Conservation (phyloP, 2,888 invertebrate genomes). For the Pegoplata infirma region DNA sequence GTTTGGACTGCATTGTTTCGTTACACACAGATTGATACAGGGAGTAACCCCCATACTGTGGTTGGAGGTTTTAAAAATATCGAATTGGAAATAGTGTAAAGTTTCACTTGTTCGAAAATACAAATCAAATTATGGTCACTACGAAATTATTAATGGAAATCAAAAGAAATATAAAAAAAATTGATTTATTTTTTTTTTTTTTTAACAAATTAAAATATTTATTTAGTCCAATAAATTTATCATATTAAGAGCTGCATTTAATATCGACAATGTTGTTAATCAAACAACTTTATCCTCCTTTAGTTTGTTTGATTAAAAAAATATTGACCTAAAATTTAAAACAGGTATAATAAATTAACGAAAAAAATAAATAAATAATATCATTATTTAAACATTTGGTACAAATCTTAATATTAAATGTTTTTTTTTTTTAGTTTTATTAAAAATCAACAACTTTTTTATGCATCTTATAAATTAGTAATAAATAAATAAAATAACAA, state of each 20-base stretch:
- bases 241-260: neutral
- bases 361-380: too few relatives aligned
- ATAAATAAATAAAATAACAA: neutral
- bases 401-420: too few relatives aligned
- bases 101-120: slow-evolving; percentile 41
- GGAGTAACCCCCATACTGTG: too few relatives aligned
- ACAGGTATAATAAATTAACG: slow-evolving; percentile 1
- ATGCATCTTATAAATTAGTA: slow-evolving; percentile 39
- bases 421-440: neutral
- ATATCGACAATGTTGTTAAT: neutral
- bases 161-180: neutral
- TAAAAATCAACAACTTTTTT: slow-evolving; percentile 19
- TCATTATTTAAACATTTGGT: neutral
- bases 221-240: neutral
- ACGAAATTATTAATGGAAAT: slow-evolving; percentile 35
- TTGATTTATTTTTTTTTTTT: too few relatives aligned
- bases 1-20: too few relatives aligned
- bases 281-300: too few relatives aligned
- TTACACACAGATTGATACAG: too few relatives aligned
- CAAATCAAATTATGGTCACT: slow-evolving; percentile 18
- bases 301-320: neutral
- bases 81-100: too few relatives aligned
- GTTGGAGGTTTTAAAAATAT: too few relatives aligned
- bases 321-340: slow-evolving; percentile 25
- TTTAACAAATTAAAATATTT: neutral